Evolutionary conservation across 2,888 invertebrate genomes (phyloP), one percentile per base, ranked within the genome.

Genomic region (Volucella inanis): DNA sequence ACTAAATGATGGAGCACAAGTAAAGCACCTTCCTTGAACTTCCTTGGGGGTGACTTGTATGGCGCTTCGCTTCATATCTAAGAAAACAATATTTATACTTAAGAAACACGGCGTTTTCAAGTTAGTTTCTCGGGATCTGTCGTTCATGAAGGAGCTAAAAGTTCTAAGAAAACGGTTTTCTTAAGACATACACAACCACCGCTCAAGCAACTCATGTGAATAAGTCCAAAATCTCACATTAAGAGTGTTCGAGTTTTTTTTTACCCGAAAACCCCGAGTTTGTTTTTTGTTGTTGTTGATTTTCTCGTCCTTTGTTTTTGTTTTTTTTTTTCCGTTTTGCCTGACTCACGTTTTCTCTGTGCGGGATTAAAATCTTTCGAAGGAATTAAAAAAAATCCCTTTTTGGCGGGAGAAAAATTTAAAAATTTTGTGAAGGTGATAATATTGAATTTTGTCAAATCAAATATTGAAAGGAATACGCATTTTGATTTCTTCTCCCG

Each of bases 81-180:
- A 85, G 89, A 90, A 88, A 88, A 88, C 87, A 89, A 90, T 91
- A 91, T 91, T 91, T 91, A 91, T 91, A 90, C 90, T 90, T 91
- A 89, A 88, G 90, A 87, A 88, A 87, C 86, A 87, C 89, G 87
- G 88, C 88, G 89, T 88, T 78, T 65, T 88, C 87, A 90, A 90
- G 90, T 91, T 91, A 91, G 91, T 91, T 91, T 90, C 90, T 89
- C 90, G 90, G 90, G 89, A 90, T 89, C 91, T 89, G 89, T 90
- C 90, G 89, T 87, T 88, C 88, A 88, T 89, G 89, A 87, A 91
- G 87, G 87, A 88, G 70, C 83, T 85, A 41, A 59, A 81, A 62
- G 50, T 62, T 10, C 9, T 71, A 80, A 77, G 72, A 72, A 72
- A 82, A 55, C 71, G 59, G 41, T 61, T 64, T 41, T 39, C 67